Evolutionary conservation across 2,113 vertebrate species (phyloP), one percentile per base, ranked within the genome.

Genomic region (Nerophis lumbriciformis): DNA sequence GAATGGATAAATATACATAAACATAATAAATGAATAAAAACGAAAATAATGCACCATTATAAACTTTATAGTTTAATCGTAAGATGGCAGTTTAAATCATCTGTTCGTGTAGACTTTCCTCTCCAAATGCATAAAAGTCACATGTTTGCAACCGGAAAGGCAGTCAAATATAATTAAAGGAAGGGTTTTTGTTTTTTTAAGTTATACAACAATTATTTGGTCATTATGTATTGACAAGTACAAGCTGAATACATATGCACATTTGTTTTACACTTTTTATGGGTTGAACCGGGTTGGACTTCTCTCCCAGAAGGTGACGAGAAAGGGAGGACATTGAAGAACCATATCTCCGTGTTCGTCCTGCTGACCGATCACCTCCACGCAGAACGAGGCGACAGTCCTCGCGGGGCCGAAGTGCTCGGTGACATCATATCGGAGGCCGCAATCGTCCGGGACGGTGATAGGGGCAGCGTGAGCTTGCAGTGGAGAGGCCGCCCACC

Each of bases 261-360:
- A 28, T 28, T 28, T 28, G 28, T 28, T 28, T 28, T 28, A 28
- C 28, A 28, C 28, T 28, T 28, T 28, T 28, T 28, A 28, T 28
- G 28, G 28, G 28, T 28, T 28, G 28, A 28, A 28, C 28, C 28
- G 62, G 48, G 63, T 83, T 45, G 65, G 62, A 62, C 51, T 54
- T 39, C 75, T 83, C 56, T 83, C 59, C 88, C 88, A 90, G 37
- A 87, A 73, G 2, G 84, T 88, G 71, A 84, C 83, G 60, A 92
- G 63, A 61, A 70, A 88, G 0, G 89, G 90, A 0, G 82, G 85
- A 65, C 91, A 92, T 55, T 48, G 78, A 1, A 87, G 72, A 6
- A 64, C 7, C 0, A 2, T 63, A 13, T 73, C 77, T 55, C 39
- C 80, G 15, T 66, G 53, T 47, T 44, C 13, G 4, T 60, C 48